Conservation (phyloP, 92 coral and sea anemone genomes). For the Siderastrea radians region DNA sequence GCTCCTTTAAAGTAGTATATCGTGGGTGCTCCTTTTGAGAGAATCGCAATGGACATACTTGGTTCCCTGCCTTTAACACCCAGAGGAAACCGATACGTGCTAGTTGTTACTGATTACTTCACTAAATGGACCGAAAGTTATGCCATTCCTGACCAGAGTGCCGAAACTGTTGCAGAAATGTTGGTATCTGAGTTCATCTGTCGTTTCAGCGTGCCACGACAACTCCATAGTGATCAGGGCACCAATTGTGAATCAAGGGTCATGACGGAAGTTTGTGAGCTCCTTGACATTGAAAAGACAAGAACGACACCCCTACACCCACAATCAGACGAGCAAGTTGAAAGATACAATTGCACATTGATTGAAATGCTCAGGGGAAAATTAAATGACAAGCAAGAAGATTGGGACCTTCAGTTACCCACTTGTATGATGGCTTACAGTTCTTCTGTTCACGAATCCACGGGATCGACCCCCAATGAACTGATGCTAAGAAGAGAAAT, state of each 20-base stretch:
- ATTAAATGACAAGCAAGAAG: too few relatives aligned
- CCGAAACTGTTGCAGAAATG: not conserved
- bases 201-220: not conserved
- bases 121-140: not conserved
- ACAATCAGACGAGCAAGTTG: conserved; percentile 54
- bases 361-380: conserved; percentile 8
- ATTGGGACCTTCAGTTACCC: too few relatives aligned
- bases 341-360: conserved; percentile 58
- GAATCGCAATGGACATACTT: conserved; percentile 44
- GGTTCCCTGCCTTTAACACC: conserved; percentile 34
- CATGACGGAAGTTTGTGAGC: too few relatives aligned
- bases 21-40: conserved; percentile 38
- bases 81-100: conserved; percentile 30
- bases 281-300: conserved; percentile 54
- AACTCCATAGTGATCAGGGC: not conserved
- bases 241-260: too few relatives aligned
- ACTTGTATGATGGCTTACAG: conserved; percentile 66
- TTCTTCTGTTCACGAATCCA: conserved; percentile 54
- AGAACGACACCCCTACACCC: conserved; percentile 57
- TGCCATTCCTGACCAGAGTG: not conserved
- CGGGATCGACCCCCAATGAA: not conserved
- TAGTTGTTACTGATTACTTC: not conserved
- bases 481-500: not conserved
- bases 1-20: conserved; percentile 45
- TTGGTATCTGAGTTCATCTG: not conserved